phyloP scores from a whole-genome alignment of 92 coral and sea anemone species.

The Phenganax subtilis region DNA sequence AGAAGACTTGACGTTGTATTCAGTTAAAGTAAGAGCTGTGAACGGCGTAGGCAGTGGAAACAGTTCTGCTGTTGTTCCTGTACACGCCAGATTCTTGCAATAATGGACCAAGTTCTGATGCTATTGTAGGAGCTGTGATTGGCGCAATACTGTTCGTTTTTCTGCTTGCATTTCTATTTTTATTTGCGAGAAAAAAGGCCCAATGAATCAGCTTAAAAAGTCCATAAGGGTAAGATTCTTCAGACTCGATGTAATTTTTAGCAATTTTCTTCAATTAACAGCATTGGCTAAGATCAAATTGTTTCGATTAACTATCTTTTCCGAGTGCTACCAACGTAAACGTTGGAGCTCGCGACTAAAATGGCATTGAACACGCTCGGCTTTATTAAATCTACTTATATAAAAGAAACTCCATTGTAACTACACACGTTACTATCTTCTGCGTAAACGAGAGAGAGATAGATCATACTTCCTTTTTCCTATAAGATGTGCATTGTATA shows the following conservation, averaged over 20 bases:
- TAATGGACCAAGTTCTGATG: not conserved
- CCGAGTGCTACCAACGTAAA: no score
- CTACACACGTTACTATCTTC: not conserved
- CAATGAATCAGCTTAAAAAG: not conserved
- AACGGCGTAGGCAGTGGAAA: slow-evolving; percentile 9
- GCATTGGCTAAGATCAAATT: no score
- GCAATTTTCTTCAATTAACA: no score
- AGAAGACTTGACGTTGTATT: not conserved
- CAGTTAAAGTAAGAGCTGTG: not conserved
- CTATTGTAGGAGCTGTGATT: not conserved
- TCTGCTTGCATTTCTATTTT: not conserved
- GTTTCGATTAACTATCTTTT: no score
- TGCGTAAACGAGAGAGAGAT: not conserved
- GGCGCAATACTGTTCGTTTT: slow-evolving; percentile 1
- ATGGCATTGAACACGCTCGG: no score
- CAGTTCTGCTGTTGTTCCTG: not conserved
- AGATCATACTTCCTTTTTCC: no score
- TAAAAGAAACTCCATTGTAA: no score
- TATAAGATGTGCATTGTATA: not conserved
- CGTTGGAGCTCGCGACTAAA: no score
- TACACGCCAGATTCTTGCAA: not conserved
- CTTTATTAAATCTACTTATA: no score
- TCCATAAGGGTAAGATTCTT: slow-evolving; percentile 3
- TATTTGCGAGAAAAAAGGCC: not conserved
- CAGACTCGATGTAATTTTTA: not conserved